Base-by-base conservation (phyloP, 2,797 vertebrate species). In the Parotocinclus haroldoi region DNA sequence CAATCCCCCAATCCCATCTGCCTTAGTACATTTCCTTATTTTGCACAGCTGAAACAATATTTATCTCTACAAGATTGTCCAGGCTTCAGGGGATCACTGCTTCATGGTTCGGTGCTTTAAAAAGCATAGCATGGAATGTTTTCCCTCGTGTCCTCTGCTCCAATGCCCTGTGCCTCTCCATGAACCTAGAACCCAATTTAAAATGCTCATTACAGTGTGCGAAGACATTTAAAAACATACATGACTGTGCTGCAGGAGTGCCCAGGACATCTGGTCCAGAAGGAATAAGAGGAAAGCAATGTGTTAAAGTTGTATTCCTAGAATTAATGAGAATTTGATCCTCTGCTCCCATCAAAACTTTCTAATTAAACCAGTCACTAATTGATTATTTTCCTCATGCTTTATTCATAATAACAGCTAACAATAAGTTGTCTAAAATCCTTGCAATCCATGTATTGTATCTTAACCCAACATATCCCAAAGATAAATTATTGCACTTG, bases 11-110 rank as follows among this genome's bases (percentile, higher is more conserved):
- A 54, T 51, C 70, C 44, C 19, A 62, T 50, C 68, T 59, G 74
- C 63, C 58, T 72, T 68, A 44, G 73, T 72, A 58, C 68, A 46
- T 68, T 71, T 53, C 52, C 69, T 78, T 76, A 79, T 68, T 60
- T 36, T 39, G 51, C 62, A 72, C 80, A 83, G 76, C 77, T 80
- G 78, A 77, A 74, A 79, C 72, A 81, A 81, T 83, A 81, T 81
- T 83, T 73, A 78, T 77, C 78, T 74, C 17, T 66, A 59, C 66
- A 69, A 69, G 66, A 63, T 58, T 63, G 45, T 65, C 49, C 40
- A 38, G 59, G 36, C 65, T 71, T 56, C 57, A 52, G 73, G 68
- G 70, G 58, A 63, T 76, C 46, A 37, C 36, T 17, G 40, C 38
- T 59, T 58, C 42, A 53, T 59, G 19, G 57, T 53, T 57, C 58